Evolutionary conservation across 2,888 invertebrate genomes (phyloP).

Genomic region (Euspilapteryx auroguttella): DNA sequence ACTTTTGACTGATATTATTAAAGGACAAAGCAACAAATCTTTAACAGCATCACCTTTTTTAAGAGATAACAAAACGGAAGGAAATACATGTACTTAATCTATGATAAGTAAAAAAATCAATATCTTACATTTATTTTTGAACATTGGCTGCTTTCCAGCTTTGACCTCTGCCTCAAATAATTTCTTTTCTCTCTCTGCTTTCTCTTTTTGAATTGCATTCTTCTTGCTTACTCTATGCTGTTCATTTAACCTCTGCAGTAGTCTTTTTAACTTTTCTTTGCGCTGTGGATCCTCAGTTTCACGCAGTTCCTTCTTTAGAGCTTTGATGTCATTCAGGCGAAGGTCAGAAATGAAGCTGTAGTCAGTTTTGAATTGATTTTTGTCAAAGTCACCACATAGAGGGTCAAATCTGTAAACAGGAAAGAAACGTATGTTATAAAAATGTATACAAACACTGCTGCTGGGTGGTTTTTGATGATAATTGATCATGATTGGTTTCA

Average conservation of each 20-base stretch:
- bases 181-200: slow-evolving; percentile 58
- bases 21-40: too few species aligned
- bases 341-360: slow-evolving; percentile 79
- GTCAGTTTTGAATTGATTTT: slow-evolving; percentile 72
- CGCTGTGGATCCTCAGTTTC: slow-evolving; percentile 64
- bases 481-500: too few species aligned
- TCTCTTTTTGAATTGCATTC: slow-evolving; percentile 52
- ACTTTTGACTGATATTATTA: too few species aligned
- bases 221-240: slow-evolving; percentile 69
- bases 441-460: too few species aligned
- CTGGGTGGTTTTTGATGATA: too few species aligned
- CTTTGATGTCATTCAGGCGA: slow-evolving; percentile 68
- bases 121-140: slow-evolving; percentile 48
- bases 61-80: too few species aligned
- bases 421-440: not conserved
- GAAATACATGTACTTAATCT: too few species aligned
- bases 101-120: too few species aligned
- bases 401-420: slow-evolving; percentile 73
- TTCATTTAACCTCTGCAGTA: slow-evolving; percentile 77
- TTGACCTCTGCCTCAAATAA: slow-evolving; percentile 52
- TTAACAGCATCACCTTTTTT: too few species aligned
- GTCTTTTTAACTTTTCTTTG: slow-evolving; percentile 65
- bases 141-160: slow-evolving; percentile 73
- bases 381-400: slow-evolving; percentile 77
- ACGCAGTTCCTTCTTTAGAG: slow-evolving; percentile 64